A percentile compares a stretch with the other conserved stretches of the same genome.
Conservation (phyloP, 2,888 invertebrate species). For the Hermaeophaga mercurialis region DNA sequence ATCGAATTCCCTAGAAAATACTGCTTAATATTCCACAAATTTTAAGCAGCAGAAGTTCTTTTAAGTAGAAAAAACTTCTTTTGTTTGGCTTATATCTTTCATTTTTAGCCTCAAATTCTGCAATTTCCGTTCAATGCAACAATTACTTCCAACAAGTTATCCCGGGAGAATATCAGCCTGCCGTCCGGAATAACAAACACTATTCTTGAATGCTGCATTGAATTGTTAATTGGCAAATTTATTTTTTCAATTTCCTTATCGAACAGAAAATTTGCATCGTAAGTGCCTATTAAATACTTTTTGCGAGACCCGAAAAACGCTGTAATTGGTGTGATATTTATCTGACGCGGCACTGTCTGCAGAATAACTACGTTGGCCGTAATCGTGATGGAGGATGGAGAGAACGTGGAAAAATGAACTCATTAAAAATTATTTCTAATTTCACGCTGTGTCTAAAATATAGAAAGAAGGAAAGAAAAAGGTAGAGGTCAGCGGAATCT, state of each 20-base stretch:
- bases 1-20: too few relatives aligned
- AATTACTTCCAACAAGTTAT: constrained; percentile 28
- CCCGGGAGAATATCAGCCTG: neutral
- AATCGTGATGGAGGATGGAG: neutral
- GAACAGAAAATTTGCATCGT: constrained; percentile 33
- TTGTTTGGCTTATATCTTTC: too few relatives aligned
- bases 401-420: constrained; percentile 3
- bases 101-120: neutral
- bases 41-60: too few relatives aligned
- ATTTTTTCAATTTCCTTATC: constrained; percentile 37
- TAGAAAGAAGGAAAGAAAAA: neutral
- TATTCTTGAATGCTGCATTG: constrained; percentile 22
- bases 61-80: too few relatives aligned
- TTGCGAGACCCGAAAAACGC: constrained; percentile 1
- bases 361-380: neutral
- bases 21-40: too few relatives aligned
- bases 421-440: constrained; percentile 12
- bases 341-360: constrained; percentile 17
- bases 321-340: constrained; percentile 25
- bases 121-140: constrained; percentile 14
- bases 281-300: constrained; percentile 31
- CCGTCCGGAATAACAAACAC: constrained; percentile 31
- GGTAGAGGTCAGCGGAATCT: neutral
- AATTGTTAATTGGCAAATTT: constrained; percentile 35
- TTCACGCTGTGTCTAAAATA: neutral